Conservation (phyloP, 2,797 vertebrate genomes). For the Megaceryle alcyon region DNA sequence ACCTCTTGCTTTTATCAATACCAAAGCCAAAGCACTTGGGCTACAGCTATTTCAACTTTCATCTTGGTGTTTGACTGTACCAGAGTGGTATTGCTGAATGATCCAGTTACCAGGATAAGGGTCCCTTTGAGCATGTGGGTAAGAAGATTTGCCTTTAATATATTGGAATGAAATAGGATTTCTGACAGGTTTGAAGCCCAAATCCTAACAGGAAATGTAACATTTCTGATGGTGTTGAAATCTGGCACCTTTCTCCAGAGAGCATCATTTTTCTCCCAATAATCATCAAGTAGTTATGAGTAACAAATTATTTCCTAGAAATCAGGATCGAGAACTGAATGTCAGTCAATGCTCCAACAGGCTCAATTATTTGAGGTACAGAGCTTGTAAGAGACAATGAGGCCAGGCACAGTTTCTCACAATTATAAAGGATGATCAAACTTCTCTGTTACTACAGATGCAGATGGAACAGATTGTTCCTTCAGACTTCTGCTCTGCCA, state of each 20-base stretch:
- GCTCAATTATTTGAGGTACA: neutral
- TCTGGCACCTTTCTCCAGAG: neutral
- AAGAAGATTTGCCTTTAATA: neutral
- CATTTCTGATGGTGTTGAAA: neutral
- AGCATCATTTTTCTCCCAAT: neutral
- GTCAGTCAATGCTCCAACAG: neutral
- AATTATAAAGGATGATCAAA: neutral
- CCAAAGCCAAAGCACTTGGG: neutral
- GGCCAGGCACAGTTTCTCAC: neutral
- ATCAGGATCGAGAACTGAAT: neutral
- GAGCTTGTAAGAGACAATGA: neutral
- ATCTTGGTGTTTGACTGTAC: neutral
- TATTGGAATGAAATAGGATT: neutral
- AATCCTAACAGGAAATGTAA: neutral
- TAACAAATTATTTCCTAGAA: slow-evolving; percentile 49
- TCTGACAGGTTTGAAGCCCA: neutral
- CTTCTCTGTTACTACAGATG: neutral
- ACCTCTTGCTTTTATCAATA: neutral
- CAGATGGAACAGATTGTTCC: slow-evolving; percentile 48
- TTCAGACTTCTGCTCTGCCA: neutral
- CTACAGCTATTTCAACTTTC: neutral
- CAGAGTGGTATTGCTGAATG: neutral
- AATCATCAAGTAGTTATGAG: neutral
- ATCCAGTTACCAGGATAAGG: neutral
- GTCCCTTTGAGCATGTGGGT: neutral